Evolutionary conservation across 2,797 vertebrate species (phyloP).

Genomic region (Lophius americanus): DNA sequence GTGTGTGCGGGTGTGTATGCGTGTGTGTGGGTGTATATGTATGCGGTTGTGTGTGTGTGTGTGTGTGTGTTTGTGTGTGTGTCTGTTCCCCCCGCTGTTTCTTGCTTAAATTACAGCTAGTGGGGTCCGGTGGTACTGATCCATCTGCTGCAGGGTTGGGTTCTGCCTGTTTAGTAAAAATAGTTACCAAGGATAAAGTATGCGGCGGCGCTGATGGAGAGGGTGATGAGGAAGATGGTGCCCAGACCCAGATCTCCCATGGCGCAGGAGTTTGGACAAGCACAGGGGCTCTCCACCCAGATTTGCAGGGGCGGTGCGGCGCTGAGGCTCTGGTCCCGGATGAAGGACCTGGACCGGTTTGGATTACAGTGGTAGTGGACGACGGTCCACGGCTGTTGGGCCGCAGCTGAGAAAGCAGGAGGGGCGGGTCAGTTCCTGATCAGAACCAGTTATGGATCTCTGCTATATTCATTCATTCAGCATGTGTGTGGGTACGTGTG

Average conservation of each 20-base stretch:
- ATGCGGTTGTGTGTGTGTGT: no score
- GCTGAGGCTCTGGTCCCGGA: slow-evolving; percentile 47
- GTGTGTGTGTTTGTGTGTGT: no score
- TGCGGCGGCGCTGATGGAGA: slow-evolving; percentile 72
- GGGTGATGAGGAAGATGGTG: slow-evolving; percentile 81
- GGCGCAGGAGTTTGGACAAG: slow-evolving; percentile 79
- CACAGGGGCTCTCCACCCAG: slow-evolving; percentile 81
- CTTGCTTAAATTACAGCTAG: no score
- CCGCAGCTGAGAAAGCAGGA: slow-evolving; percentile 23
- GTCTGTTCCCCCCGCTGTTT: no score
- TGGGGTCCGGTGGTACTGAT: no score
- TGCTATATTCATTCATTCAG: no score
- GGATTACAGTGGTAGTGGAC: slow-evolving; percentile 81
- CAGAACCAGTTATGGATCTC: no score
- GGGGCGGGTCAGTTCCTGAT: neutral
- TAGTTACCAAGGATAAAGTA: slow-evolving; percentile 80
- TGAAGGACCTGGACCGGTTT: slow-evolving; percentile 54
- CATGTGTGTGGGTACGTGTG: neutral
- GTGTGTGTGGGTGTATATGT: no score
- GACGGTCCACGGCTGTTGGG: slow-evolving; percentile 59
- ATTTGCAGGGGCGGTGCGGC: slow-evolving; percentile 66
- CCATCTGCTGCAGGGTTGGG: no score
- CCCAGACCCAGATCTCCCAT: slow-evolving; percentile 77
- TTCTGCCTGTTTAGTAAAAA: neutral
- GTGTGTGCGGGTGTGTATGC: no score